A percentile compares a stretch with the other conserved stretches of the same genome.
These are phyloP conservation scores for Forbesichthys agassizii DNA, from an alignment of 2,113 vertebrate genomes.

Conservation along the genomic window DNA sequence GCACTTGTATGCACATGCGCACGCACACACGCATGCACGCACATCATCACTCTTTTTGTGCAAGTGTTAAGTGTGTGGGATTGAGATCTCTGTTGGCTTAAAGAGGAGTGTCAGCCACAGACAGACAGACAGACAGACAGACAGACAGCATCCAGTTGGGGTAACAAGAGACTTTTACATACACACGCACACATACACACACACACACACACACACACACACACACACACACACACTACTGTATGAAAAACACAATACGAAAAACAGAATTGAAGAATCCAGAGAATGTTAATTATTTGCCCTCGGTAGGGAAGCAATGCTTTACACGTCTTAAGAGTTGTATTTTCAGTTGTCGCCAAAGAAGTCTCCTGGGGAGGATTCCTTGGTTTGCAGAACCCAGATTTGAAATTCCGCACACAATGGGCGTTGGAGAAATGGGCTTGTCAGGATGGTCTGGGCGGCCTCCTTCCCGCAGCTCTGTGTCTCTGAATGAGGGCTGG, in stretches of 20 bases:
- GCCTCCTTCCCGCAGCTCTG: conserved; percentile 44
- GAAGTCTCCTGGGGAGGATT: conserved; percentile 43
- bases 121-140: conserved; percentile 55
- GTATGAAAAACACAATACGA: conserved; percentile 45
- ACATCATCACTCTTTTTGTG: conserved; percentile 58
- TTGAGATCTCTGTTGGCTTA: conserved; percentile 71
- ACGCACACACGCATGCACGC: conserved; percentile 6
- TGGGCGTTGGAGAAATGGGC: conserved; percentile 59
- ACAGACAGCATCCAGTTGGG: conserved; percentile 44
- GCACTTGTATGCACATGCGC: not conserved
- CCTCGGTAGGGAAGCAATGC: conserved; percentile 23
- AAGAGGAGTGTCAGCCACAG: conserved; percentile 63
- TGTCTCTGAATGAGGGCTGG: conserved; percentile 66
- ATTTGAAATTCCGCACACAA: conserved; percentile 63
- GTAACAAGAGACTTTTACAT: conserved; percentile 47
- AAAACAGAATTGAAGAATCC: conserved; percentile 54
- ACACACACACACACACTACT: conserved; percentile 4
- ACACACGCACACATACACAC: conserved; percentile 26
- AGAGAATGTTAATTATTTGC: conserved; percentile 62
- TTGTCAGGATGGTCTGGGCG: conserved; percentile 46
- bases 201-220: conserved; percentile 2
- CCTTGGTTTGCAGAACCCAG: conserved; percentile 61
- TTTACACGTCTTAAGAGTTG: conserved; percentile 44
- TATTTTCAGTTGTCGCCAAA: conserved; percentile 46
- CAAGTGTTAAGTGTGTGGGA: conserved; percentile 70